Percentiles rank a stretch among this genome's conserved stretches.
These are phyloP conservation scores for Dynastes hyllus DNA, from an alignment of 2,888 invertebrate genomes.

Conservation along the genomic window DNA sequence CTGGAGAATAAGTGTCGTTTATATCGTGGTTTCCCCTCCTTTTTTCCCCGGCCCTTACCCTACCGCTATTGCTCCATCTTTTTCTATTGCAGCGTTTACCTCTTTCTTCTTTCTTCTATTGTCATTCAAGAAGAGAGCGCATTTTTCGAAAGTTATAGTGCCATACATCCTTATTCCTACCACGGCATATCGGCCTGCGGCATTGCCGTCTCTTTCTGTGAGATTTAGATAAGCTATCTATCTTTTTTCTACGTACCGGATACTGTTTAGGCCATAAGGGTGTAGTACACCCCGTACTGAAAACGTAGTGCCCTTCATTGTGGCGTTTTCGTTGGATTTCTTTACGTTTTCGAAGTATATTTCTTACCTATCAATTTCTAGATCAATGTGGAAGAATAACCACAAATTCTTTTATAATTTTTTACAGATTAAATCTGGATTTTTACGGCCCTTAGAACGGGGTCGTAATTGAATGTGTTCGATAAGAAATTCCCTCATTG, in stretches of 20 bases:
- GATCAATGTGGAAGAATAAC: neutral
- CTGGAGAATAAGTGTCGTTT: slow-evolving; percentile 44
- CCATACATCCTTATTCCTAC: slow-evolving; percentile 14
- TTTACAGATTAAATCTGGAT: too few relatives aligned
- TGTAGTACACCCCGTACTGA: slow-evolving; percentile 53
- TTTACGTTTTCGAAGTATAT: too few relatives aligned
- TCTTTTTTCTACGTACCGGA: slow-evolving; percentile 52
- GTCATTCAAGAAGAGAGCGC: slow-evolving; percentile 39
- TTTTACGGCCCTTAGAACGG: neutral
- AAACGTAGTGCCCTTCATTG: slow-evolving; percentile 47
- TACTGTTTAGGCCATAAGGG: slow-evolving; percentile 59
- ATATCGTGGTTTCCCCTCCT: too few relatives aligned
- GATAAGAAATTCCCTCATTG: slow-evolving; percentile 15
- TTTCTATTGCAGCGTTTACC: slow-evolving; percentile 18
- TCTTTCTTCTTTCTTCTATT: slow-evolving; percentile 44
- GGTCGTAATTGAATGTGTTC: slow-evolving; percentile 22
- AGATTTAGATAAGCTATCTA: neutral
- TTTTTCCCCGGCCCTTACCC: too few relatives aligned
- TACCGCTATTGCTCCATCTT: slow-evolving; percentile 27
- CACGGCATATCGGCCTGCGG: slow-evolving; percentile 25
- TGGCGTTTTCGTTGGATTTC: neutral
- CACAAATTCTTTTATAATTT: too few relatives aligned
- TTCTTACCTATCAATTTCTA: neutral
- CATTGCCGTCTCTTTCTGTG: slow-evolving; percentile 17
- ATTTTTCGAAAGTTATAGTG: slow-evolving; percentile 49